Evolutionary conservation across 2,888 invertebrate species (phyloP).

Genomic region (Anticlea derivata): DNA sequence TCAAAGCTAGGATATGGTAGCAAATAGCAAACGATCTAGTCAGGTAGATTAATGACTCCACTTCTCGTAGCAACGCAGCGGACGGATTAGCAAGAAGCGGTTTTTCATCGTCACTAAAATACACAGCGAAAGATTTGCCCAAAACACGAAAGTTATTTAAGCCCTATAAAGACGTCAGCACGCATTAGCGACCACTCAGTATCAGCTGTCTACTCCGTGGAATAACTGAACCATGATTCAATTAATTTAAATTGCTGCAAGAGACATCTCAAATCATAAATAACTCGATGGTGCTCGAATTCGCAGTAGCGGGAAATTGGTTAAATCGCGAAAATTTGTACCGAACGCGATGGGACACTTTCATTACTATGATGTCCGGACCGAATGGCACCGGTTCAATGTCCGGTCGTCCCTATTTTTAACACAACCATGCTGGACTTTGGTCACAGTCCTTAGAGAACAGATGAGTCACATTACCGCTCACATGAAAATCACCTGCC

Average conservation of each 20-base stretch:
- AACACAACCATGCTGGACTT: conserved; percentile 56
- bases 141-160: conserved; percentile 1
- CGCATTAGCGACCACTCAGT: conserved; percentile 18
- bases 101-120: neutral
- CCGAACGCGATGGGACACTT: conserved; percentile 67
- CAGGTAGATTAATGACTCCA: neutral
- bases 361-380: conserved; percentile 75
- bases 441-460: conserved; percentile 14
- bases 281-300: conserved; percentile 39
- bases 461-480: conserved; percentile 2
- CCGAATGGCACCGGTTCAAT: conserved; percentile 72
- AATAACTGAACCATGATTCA: conserved; percentile 24
- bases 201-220: conserved; percentile 10
- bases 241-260: conserved; percentile 32
- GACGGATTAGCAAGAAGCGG: neutral
- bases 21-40: neutral
- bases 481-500: neutral
- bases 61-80: neutral
- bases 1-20: too few relatives aligned
- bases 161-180: conserved; percentile 5
- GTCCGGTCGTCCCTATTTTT: conserved; percentile 79
- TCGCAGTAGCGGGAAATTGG: conserved; percentile 59
- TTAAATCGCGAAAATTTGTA: conserved; percentile 62
- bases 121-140: neutral
- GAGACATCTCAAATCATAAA: conserved; percentile 34